Percentiles rank a stretch among this genome's conserved stretches.
These are phyloP conservation scores for human (Homo sapiens) DNA, from an alignment of 2,113 vertebrate genomes.

Conservation along the genomic window GRCh38 chr6:69558501-69559000, in stretches of 20 bases:
- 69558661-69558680: not conserved
- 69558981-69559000: not conserved
- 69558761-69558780: not conserved
- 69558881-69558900: constrained; percentile 6
- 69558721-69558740: not conserved
- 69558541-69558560: not conserved
- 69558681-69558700: not conserved
- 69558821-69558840: not conserved
- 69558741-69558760: not conserved
- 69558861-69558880: not conserved
- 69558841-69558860: not conserved
- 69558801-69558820: not conserved
- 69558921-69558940: not conserved
- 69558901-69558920: not conserved
- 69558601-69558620: not conserved
- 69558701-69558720: not conserved
- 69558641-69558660: not conserved
- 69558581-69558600: not conserved
- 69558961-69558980: not conserved
- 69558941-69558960: not conserved
- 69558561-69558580: not conserved
- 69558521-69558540: not conserved
- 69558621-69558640: not conserved
- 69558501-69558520: not conserved
- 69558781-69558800: not conserved